phyloP scores from a whole-genome alignment of 2,888 invertebrate genomes.

The Phragmatobia fuliginosa region DNA sequence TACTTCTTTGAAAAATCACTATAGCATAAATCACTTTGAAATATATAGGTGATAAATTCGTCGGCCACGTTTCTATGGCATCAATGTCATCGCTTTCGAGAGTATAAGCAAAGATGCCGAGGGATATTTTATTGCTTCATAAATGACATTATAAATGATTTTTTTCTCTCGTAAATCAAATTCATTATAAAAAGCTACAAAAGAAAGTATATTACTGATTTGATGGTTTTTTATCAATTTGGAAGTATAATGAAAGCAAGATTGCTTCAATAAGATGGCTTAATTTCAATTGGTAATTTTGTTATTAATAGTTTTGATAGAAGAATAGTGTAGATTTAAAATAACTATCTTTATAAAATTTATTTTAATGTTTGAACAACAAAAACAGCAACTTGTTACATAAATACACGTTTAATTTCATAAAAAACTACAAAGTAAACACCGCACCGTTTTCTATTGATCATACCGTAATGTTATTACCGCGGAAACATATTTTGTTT shows the following conservation, averaged over 20 bases:
- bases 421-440: too few species aligned
- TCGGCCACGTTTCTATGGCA: constrained; percentile 1
- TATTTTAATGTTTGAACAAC: not conserved
- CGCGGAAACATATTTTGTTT: too few species aligned
- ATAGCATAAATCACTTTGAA: constrained; percentile 5
- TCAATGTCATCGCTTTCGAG: constrained; percentile 14
- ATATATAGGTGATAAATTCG: constrained; percentile 12
- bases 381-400: not conserved
- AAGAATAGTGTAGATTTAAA: not conserved
- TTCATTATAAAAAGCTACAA: not conserved
- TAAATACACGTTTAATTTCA: too few species aligned
- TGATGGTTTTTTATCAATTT: not conserved
- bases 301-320: not conserved
- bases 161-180: not conserved
- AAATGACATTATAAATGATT: not conserved
- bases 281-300: not conserved
- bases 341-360: not conserved
- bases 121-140: constrained; percentile 6
- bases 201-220: not conserved
- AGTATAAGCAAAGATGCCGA: constrained; percentile 4
- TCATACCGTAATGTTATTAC: too few species aligned
- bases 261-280: not conserved
- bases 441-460: too few species aligned
- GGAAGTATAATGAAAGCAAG: not conserved
- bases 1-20: constrained; percentile 7